Percentiles rank a stretch among this genome's conserved stretches.
Conservation (phyloP, 2,888 invertebrate genomes). For the Boloria selene region DNA sequence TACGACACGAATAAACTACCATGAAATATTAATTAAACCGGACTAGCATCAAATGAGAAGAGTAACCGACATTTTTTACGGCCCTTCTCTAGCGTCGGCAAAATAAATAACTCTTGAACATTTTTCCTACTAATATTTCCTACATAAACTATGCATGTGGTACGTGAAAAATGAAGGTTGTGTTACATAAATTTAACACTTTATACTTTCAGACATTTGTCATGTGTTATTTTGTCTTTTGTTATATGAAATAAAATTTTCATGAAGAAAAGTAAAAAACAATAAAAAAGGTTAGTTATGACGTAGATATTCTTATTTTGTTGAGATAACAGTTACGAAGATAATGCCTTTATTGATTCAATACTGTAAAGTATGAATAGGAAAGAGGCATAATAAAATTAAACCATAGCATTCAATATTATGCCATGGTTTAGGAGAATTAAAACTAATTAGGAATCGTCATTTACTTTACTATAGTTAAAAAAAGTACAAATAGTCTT, state of each 20-base stretch:
- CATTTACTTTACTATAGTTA: too few species aligned
- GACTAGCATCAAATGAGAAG: constrained; percentile 16
- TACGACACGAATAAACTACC: constrained; percentile 8
- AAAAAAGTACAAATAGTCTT: too few species aligned
- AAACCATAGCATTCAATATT: too few species aligned
- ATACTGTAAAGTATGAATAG: too few species aligned
- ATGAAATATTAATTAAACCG: constrained; percentile 34
- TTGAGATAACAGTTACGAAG: constrained; percentile 4
- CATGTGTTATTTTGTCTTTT: constrained; percentile 25
- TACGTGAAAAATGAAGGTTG: constrained; percentile 69
- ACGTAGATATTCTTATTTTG: not conserved
- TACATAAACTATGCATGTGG: constrained; percentile 70
- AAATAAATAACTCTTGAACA: constrained; percentile 58
- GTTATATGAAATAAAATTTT: constrained; percentile 16
- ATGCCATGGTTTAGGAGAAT: too few species aligned
- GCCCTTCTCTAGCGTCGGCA: constrained; percentile 33
- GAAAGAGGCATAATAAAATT: too few species aligned
- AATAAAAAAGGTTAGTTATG: too few species aligned
- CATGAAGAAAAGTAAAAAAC: too few species aligned
- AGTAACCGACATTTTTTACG: constrained; percentile 25
- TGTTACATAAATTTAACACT: constrained; percentile 45
- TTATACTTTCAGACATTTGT: constrained; percentile 46
- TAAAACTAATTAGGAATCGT: too few species aligned
- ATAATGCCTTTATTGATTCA: too few species aligned
- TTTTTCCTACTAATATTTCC: constrained; percentile 74